Evolutionary conservation across 1,140 invertebrate genomes (phyloP).

Genomic region (Listronotus oregonensis): DNA sequence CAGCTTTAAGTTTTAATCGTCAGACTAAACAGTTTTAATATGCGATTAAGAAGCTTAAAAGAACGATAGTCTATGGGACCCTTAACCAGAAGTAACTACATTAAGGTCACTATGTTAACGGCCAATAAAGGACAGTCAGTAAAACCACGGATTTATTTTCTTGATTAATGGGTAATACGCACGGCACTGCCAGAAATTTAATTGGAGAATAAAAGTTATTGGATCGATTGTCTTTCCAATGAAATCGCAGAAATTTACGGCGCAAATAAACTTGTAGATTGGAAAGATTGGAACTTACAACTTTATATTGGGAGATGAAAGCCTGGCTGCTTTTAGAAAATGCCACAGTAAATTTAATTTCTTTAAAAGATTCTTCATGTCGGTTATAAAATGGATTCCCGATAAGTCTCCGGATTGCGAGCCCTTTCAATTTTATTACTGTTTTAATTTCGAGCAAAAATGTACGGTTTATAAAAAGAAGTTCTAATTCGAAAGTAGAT

Average conservation of each 20-base stretch:
- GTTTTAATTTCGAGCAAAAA: constrained; percentile 16
- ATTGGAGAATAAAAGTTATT: constrained; percentile 23
- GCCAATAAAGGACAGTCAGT: too few species aligned
- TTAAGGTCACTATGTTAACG: too few species aligned
- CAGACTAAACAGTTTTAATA: too few species aligned
- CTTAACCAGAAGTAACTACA: too few species aligned
- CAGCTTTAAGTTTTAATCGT: too few species aligned
- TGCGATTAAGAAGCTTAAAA: too few species aligned
- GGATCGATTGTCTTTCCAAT: constrained; percentile 16
- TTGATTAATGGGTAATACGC: too few species aligned
- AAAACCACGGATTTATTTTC: too few species aligned
- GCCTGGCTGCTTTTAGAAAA: constrained; percentile 13
- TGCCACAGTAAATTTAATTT: constrained; percentile 30
- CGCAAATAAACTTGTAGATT: constrained; percentile 30
- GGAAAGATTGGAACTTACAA: constrained; percentile 27
- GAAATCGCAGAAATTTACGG: constrained; percentile 22
- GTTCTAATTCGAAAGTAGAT: too few species aligned
- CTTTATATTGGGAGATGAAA: constrained; percentile 23
- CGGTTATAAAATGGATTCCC: constrained; percentile 12
- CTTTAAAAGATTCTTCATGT: constrained; percentile 34
- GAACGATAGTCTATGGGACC: too few species aligned
- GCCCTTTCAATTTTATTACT: constrained; percentile 23
- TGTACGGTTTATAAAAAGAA: too few species aligned
- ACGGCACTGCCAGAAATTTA: constrained; percentile 16
- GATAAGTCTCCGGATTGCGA: constrained; percentile 27